Percentiles rank a stretch among this genome's conserved stretches.
Evolutionary conservation across 2,888 invertebrate species (phyloP).

Genomic region (Chrysolina haemoptera): DNA sequence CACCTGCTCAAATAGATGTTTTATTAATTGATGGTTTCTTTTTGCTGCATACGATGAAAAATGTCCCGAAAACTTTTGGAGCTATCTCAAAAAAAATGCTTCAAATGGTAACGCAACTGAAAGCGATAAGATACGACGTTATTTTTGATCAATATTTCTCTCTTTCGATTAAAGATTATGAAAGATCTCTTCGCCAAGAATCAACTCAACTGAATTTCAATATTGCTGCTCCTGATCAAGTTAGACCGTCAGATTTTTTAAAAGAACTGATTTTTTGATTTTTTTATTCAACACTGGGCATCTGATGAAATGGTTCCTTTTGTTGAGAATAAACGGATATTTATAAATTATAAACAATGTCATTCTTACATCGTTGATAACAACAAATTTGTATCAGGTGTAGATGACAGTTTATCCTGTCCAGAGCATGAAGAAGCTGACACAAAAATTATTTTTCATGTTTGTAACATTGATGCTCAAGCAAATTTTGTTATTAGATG

Average conservation of each 20-base stretch:
- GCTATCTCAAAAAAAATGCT: constrained; percentile 58
- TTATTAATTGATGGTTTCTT: too few species aligned
- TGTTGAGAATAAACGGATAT: constrained; percentile 53
- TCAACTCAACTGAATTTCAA: constrained; percentile 50
- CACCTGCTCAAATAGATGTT: constrained; percentile 34
- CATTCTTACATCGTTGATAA: constrained; percentile 57
- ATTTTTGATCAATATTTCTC: constrained; percentile 2
- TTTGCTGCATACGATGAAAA: constrained; percentile 53
- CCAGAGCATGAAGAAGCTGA: constrained; percentile 35
- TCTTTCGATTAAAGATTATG: constrained; percentile 50
- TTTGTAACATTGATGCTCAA: constrained; percentile 47
- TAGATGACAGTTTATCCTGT: constrained; percentile 45
- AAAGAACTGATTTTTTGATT: constrained; percentile 49
- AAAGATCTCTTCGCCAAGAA: constrained; percentile 48
- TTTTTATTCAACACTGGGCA: constrained; percentile 55
- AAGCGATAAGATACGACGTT: too few species aligned
- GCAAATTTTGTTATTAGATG: constrained; percentile 30
- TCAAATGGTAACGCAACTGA: too few species aligned
- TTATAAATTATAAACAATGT: constrained; percentile 46
- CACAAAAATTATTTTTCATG: constrained; percentile 41
- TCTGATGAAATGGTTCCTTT: constrained; percentile 56
- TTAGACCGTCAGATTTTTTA: constrained; percentile 51
- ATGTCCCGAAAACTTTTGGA: constrained; percentile 59
- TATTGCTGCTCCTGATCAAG: constrained; percentile 56
- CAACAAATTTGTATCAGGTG: constrained; percentile 41